Evolutionary conservation across 2,888 invertebrate species (phyloP), one percentile per base, ranked within the genome.

Genomic region (Stratiomys singularior): DNA sequence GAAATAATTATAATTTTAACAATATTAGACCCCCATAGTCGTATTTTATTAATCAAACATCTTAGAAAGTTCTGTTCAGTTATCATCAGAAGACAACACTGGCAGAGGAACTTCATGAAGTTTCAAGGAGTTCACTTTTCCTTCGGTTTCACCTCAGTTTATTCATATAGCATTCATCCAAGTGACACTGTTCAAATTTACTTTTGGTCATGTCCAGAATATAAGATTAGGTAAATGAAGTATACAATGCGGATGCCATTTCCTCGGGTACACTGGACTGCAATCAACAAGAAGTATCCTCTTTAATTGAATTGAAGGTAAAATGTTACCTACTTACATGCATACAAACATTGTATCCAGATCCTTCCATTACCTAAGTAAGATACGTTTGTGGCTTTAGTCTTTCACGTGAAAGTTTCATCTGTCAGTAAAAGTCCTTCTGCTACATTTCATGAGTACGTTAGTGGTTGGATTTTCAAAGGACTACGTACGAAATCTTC

Each of bases 201-300:
- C 74, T 79, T 79, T 79, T 67, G 77, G 78, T 78, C 76, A 79
- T 79, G 79, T 78, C 76, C 77, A 79, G 79, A 79, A 79, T 79
- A 79, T 79, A 76, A 78, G 77, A 79, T 79, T 79, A 79, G 78
- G 77, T 71, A 76, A 76, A 79, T 79, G 76, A 79, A 79, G 71
- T 77, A 56, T 56, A 72, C 44, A 44, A 60, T 1, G 44, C 37
- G 44, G 67, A 67, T 44, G 21, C 67, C n/a, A 21, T 23, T 30
- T 44, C 44, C 21, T 67, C 4, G 21, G 11, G 18, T 46, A 67
- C 21, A 23, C 44, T 44, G 18, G 44, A 46, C 23, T 67, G 21
- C 11, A 1, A n/a, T 4, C 56, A 56, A 56, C 66, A 66, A 66
- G 37, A 44, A 67, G n/a, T 23, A 67, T 67, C 67, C 44, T 9